A percentile compares a stretch with the other conserved stretches of the same genome.
Evolutionary conservation across 2,113 vertebrate genomes (phyloP).

Genomic region (Microtus oregoni): DNA sequence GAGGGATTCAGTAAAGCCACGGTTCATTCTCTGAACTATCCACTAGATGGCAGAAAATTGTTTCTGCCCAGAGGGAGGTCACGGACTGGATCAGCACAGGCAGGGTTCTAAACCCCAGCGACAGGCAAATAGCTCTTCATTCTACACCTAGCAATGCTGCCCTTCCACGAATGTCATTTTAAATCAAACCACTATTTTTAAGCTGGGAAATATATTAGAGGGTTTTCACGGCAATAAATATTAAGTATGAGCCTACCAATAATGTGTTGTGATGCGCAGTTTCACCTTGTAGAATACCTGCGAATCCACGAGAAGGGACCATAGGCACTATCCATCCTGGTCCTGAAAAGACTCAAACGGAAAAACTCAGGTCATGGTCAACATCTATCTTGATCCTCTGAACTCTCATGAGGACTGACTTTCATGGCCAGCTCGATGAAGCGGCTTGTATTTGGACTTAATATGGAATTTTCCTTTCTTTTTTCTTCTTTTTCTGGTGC

Average conservation of each 20-base stretch:
- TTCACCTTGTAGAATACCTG: conserved; percentile 9
- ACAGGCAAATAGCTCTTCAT: conserved; percentile 28
- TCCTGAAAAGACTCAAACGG: neutral
- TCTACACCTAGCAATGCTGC: neutral
- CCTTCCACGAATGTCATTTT: conserved; percentile 50
- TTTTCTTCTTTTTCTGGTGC: neutral
- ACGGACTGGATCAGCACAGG: neutral
- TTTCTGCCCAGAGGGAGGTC: neutral
- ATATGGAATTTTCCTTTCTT: neutral
- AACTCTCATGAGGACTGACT: neutral
- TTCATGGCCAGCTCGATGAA: neutral
- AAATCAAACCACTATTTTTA: conserved; percentile 62
- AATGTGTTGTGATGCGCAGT: neutral
- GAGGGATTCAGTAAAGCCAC: neutral
- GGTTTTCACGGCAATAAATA: conserved; percentile 68
- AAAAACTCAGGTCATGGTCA: neutral
- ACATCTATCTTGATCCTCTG: neutral
- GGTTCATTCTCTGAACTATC: conserved; percentile 11
- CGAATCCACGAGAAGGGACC: neutral
- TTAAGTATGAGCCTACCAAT: conserved; percentile 49
- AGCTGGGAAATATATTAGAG: conserved; percentile 55
- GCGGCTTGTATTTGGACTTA: neutral
- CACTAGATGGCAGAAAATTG: conserved; percentile 69
- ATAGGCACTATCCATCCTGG: neutral
- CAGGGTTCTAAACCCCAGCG: conserved; percentile 31